Evolutionary conservation across 2,113 vertebrate species (phyloP).

Genomic region (Zingel zingel): DNA sequence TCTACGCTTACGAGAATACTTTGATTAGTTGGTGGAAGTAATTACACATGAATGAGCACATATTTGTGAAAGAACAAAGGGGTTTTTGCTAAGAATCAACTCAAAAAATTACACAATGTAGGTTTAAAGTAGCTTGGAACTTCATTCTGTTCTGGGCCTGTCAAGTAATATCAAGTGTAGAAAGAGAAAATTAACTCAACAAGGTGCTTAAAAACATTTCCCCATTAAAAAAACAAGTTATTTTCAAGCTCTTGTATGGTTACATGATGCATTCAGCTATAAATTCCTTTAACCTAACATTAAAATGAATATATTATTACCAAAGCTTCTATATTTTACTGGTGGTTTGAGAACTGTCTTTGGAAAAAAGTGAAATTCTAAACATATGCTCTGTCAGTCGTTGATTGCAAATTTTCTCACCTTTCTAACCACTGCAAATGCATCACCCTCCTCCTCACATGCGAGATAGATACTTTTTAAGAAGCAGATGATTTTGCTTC

Average conservation of each 20-base stretch:
- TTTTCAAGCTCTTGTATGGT: neutral
- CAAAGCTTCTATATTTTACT: neutral
- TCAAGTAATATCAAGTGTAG: too few species aligned
- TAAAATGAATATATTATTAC: neutral
- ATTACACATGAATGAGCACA: too few species aligned
- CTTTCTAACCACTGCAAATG: neutral
- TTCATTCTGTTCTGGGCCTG: neutral
- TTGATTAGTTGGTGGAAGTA: too few species aligned
- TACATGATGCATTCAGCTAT: too few species aligned
- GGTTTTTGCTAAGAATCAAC: too few species aligned
- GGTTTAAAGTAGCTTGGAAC: neutral
- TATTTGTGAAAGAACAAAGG: too few species aligned
- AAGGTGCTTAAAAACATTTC: neutral
- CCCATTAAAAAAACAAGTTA: neutral
- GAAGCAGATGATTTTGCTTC: conserved; percentile 29
- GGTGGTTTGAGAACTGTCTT: neutral
- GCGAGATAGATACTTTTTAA: neutral
- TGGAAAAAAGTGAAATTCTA: neutral
- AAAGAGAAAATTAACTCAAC: neutral
- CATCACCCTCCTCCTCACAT: conserved; percentile 5
- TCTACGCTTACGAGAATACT: too few species aligned
- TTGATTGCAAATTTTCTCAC: neutral
- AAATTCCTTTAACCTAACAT: neutral
- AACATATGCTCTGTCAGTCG: neutral
- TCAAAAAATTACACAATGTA: too few species aligned